Base-by-base conservation (phyloP, 2,888 invertebrate species). In the Napeogenes sylphis region DNA sequence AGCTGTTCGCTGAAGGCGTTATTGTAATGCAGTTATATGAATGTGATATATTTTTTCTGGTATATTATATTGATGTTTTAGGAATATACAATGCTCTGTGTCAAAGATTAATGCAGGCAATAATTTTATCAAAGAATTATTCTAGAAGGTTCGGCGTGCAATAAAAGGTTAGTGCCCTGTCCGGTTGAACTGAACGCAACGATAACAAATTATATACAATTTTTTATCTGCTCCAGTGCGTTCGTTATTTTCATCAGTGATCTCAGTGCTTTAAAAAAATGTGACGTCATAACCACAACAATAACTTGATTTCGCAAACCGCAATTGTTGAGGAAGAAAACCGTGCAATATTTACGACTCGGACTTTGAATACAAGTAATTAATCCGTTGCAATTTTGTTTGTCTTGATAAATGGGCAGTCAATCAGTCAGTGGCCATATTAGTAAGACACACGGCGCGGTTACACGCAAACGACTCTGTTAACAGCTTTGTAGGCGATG, bases 231-330 rank as follows among this genome's bases (percentile, higher is more conserved):
- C 45, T 45, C 13, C 45, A 55, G 33, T 64, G 58, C 54, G n/a
- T 51, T 42, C 10, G 56, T 74, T 73, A 73, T 71, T 73, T 72
- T 73, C 72, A 70, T 66, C 65, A 71, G 76, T 85, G 84, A 85
- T 81, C 78, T 84, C 83, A 84, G 75, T 76, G 71, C 71, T 47
- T 54, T 54, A 58, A 62, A 61, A 62, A 42, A 45, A n/a, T 56
- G 57, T 63, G 63, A 60, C 64, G 59, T 62, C 62, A 67, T 55
- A 56, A 4, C 1, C 30, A 53, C 47, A 21, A 64, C 14, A 59
- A 47, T 46, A 21, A 21, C 21, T 21, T 58, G 13, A 42, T 59
- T 59, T 64, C 58, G n/a, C 10, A 10, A 8, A 42, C 42, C 42
- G 55, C 55, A 61, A 55, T 33, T 38, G 14, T 56, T 57, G 54